Conservation (phyloP, 2,888 invertebrate species). For the Lypha dubia region DNA sequence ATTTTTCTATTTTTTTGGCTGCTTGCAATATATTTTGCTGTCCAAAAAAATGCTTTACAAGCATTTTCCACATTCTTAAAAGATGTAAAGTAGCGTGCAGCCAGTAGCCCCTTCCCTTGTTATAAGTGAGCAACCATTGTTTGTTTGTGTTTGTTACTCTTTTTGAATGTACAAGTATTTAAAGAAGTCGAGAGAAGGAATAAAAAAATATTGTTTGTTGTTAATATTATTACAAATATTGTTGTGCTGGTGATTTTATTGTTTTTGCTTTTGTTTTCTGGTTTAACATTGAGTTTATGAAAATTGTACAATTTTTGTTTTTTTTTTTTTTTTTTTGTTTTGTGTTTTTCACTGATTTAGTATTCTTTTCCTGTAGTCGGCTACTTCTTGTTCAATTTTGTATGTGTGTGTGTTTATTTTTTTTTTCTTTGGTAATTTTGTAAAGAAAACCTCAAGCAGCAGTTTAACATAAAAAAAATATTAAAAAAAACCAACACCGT, state of each 20-base stretch:
- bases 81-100: slow-evolving; percentile 45
- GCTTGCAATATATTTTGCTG: slow-evolving; percentile 29
- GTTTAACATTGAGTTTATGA: slow-evolving; percentile 71
- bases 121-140: slow-evolving; percentile 18
- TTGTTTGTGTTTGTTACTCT: slow-evolving; percentile 43
- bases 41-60: slow-evolving; percentile 59
- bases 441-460: slow-evolving; percentile 1
- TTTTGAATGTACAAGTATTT: slow-evolving; percentile 58
- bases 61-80: slow-evolving; percentile 70
- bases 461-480: neutral
- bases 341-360: slow-evolving; percentile 64
- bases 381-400: slow-evolving; percentile 28
- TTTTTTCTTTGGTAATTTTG: neutral
- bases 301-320: slow-evolving; percentile 68
- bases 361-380: slow-evolving; percentile 65
- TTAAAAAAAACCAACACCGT: slow-evolving; percentile 12
- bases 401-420: slow-evolving; percentile 14
- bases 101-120: slow-evolving; percentile 12
- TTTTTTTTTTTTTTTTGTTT: too few relatives aligned
- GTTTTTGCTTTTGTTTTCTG: slow-evolving; percentile 44
- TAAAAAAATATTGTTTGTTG: slow-evolving; percentile 54
- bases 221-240: slow-evolving; percentile 63
- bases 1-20: neutral
- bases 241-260: slow-evolving; percentile 37
- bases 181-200: too few relatives aligned